Percentiles rank a stretch among this genome's conserved stretches.
These are phyloP conservation scores for Pteronura brasiliensis DNA, from an alignment of 2,113 vertebrate genomes.

Conservation along the genomic window DNA sequence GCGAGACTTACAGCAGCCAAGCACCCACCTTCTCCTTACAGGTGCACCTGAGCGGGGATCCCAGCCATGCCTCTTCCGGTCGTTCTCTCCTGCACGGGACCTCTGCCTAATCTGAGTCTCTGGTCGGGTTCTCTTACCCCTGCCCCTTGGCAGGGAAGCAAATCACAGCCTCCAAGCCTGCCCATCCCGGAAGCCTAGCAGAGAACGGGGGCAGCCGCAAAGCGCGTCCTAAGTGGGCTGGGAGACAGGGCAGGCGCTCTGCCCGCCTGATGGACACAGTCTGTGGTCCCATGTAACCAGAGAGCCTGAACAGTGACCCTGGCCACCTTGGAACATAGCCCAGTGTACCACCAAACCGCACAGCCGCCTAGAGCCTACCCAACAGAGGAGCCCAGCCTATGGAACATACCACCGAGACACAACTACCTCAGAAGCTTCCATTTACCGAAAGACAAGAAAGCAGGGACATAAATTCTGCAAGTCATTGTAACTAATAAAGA, in stretches of 20 bases:
- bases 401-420: neutral
- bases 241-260: too few relatives aligned
- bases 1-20: neutral
- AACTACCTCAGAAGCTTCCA: neutral
- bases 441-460: neutral
- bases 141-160: neutral
- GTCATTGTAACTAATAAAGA: neutral
- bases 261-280: neutral
- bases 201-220: neutral
- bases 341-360: neutral
- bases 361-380: neutral
- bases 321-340: neutral
- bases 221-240: too few relatives aligned
- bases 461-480: neutral
- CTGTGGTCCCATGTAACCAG: neutral
- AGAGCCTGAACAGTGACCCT: neutral
- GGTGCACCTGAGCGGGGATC: neutral
- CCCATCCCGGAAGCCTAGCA: neutral
- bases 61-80: fast-evolving
- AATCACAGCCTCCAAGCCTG: neutral
- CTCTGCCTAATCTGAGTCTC: neutral
- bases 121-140: neutral
- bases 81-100: too few relatives aligned
- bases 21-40: too few relatives aligned
- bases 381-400: neutral